Conservation (phyloP, 2,113 vertebrate genomes). For the Daphoenositta chrysoptera region DNA sequence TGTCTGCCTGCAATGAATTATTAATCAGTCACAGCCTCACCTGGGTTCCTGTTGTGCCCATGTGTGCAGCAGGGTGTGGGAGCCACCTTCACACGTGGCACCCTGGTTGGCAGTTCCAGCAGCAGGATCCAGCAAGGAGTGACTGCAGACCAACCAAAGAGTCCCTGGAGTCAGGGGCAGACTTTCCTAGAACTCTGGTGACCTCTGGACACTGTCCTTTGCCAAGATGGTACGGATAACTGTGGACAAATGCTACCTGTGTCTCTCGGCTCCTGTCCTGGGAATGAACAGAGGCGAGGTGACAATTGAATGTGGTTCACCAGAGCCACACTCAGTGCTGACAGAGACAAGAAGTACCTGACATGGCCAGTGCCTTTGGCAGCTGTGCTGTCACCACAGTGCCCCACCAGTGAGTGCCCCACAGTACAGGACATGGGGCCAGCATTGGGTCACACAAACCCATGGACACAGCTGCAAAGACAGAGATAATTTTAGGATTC, state of each 20-base stretch:
- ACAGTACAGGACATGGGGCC: background rate
- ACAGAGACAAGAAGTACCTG: background rate
- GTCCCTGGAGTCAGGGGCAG: background rate
- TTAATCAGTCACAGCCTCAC: background rate
- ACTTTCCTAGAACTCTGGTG: background rate
- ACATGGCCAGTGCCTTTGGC: background rate
- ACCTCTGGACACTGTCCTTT: fast-evolving
- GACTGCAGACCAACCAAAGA: background rate
- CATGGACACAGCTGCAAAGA: background rate
- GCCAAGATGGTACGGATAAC: fast-evolving
- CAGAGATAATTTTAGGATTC: background rate
- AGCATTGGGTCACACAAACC: background rate
- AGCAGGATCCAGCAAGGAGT: background rate
- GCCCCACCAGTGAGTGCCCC: background rate
- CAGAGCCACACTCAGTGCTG: background rate
- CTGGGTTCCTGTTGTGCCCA: background rate
- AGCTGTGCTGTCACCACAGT: background rate
- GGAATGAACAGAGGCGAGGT: background rate
- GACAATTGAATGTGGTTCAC: background rate
- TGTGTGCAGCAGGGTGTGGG: background rate
- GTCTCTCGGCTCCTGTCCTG: background rate
- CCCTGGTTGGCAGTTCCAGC: background rate
- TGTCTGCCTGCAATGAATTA: background rate
- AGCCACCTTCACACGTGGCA: background rate
- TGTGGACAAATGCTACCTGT: background rate